These are phyloP conservation scores for Drosophila guanche DNA, from an alignment of 1,140 invertebrate species.

Conservation along the genomic window DNA sequence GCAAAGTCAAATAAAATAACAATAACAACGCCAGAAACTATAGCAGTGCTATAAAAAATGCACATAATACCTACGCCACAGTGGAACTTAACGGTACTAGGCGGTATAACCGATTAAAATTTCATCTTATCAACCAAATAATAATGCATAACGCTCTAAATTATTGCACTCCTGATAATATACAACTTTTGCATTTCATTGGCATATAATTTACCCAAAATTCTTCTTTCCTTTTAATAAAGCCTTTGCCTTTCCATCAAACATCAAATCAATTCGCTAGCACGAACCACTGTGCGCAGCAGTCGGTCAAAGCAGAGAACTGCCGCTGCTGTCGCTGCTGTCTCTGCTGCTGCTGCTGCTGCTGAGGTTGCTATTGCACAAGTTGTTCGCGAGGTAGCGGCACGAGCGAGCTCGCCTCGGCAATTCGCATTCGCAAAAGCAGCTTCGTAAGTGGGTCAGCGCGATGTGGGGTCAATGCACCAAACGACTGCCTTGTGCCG, in stretches of 20 bases:
- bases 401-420: slow-evolving; percentile 63
- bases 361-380: slow-evolving; percentile 65
- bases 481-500: slow-evolving; percentile 46
- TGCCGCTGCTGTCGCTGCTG: slow-evolving; percentile 17
- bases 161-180: no score
- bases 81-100: background rate
- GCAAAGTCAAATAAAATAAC: slow-evolving; percentile 73
- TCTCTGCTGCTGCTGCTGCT: slow-evolving; percentile 20
- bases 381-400: slow-evolving; percentile 54
- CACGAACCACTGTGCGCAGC: no score
- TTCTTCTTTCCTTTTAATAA: no score
- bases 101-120: no score
- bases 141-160: no score
- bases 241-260: no score
- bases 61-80: slow-evolving; percentile 36
- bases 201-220: no score
- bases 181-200: no score
- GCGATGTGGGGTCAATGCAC: slow-evolving; percentile 78
- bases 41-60: slow-evolving; percentile 28
- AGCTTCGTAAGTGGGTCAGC: slow-evolving; percentile 80
- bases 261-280: no score
- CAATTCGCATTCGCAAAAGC: slow-evolving; percentile 70
- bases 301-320: slow-evolving; percentile 13
- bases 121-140: no score
- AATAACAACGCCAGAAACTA: slow-evolving; percentile 58